phyloP scores from a whole-genome alignment of 2,797 vertebrate species.

The Fratercula arctica region DNA sequence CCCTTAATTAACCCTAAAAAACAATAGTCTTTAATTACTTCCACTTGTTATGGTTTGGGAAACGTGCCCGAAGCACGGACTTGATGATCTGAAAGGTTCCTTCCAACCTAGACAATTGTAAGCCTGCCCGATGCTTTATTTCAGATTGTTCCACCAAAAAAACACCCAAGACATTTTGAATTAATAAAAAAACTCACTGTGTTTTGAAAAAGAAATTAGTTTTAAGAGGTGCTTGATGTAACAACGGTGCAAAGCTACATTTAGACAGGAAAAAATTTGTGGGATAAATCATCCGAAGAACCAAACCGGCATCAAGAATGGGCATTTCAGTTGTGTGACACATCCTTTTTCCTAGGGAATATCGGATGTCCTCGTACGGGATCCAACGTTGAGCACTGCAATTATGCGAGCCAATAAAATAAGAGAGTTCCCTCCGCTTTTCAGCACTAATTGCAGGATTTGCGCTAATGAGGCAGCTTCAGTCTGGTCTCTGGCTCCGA shows the following conservation, averaged over 20 bases:
- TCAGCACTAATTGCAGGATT: not conserved
- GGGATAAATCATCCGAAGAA: no score
- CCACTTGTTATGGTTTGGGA: not conserved
- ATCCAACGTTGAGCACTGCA: fast-evolving
- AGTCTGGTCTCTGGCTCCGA: fast-evolving
- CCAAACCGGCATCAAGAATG: fast-evolving
- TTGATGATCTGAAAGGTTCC: not conserved
- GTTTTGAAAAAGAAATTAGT: not conserved
- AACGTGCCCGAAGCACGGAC: not conserved
- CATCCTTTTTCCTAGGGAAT: not conserved
- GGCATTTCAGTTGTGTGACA: fast-evolving
- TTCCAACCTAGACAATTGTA: not conserved
- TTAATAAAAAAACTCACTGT: fast-evolving
- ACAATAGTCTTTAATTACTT: not conserved
- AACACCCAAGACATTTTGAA: not conserved
- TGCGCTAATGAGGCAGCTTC: fast-evolving
- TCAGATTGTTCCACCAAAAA: not conserved
- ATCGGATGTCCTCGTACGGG: fast-evolving
- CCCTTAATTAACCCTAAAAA: not conserved
- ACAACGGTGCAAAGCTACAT: fast-evolving
- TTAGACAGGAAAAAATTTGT: not conserved
- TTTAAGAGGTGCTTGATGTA: no score
- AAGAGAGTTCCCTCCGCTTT: not conserved
- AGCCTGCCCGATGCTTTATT: not conserved
- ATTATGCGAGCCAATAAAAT: not conserved